These are phyloP conservation scores for Eospalax fontanierii DNA, from an alignment of 2,797 vertebrate species.

Conservation along the genomic window DNA sequence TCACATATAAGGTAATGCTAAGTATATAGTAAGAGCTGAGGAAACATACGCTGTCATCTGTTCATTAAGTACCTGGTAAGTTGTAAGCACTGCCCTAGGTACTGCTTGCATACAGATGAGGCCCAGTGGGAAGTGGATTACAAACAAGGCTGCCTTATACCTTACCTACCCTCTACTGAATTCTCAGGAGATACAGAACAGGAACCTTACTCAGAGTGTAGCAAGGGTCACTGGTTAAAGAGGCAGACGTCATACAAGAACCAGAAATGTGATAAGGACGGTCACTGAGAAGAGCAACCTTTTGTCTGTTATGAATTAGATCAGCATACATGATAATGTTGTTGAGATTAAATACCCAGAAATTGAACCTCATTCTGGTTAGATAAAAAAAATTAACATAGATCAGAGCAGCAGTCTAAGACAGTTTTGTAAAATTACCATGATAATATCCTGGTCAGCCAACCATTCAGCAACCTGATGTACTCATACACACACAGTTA, in stretches of 20 bases:
- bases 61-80: not conserved
- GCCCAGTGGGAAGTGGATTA: not conserved
- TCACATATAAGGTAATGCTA: not conserved
- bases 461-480: not conserved
- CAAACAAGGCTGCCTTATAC: not conserved
- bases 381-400: constrained; percentile 60
- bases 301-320: constrained; percentile 24
- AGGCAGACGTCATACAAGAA: constrained; percentile 17
- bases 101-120: not conserved
- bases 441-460: constrained; percentile 7
- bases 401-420: not conserved
- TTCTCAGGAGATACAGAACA: not conserved
- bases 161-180: not conserved
- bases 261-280: not conserved
- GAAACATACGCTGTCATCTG: not conserved
- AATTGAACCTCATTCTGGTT: not conserved
- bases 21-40: not conserved
- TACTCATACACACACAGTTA: not conserved
- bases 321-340: constrained; percentile 39
- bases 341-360: constrained; percentile 51
- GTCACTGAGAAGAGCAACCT: constrained; percentile 27
- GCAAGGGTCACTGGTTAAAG: constrained; percentile 12
- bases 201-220: not conserved
- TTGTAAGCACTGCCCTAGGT: not conserved
- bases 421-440: constrained; percentile 41